Evolutionary conservation across 2,113 vertebrate genomes (phyloP).

Genomic region (Alligator mississippiensis): DNA sequence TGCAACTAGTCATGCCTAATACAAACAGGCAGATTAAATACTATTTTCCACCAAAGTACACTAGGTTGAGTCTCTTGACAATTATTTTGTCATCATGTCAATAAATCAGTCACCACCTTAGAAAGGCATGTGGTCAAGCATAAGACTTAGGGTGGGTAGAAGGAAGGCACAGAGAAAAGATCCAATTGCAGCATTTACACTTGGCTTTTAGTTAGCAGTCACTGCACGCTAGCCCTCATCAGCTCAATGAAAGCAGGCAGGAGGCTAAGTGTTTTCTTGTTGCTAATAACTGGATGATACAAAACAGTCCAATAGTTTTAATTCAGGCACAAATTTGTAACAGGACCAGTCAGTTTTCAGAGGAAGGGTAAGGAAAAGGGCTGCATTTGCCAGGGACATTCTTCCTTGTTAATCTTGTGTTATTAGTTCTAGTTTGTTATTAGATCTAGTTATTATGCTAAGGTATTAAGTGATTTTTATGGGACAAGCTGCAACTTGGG

Average conservation of each 20-base stretch:
- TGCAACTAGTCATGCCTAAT: neutral
- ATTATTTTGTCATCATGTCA: slow-evolving; percentile 8
- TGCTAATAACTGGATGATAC: neutral
- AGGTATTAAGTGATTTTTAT: neutral
- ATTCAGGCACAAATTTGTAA: neutral
- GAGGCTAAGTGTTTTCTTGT: neutral
- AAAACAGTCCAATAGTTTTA: neutral
- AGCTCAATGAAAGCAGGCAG: neutral
- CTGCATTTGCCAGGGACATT: neutral
- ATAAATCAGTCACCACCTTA: slow-evolving; percentile 15
- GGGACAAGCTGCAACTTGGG: too few relatives aligned
- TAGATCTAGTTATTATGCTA: neutral
- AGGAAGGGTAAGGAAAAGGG: neutral
- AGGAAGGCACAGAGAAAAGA: neutral
- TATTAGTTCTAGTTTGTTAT: too few relatives aligned
- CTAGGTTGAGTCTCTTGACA: neutral
- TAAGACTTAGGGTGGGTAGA: fast-evolving
- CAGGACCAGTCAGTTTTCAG: neutral
- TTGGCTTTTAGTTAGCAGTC: neutral
- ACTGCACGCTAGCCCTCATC: neutral
- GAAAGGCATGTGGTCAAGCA: neutral
- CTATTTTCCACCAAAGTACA: slow-evolving; percentile 8
- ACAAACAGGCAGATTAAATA: slow-evolving; percentile 6
- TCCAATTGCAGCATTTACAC: neutral
- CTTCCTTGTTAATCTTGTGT: neutral